These are phyloP conservation scores for Himalopsyche phryganea DNA, from an alignment of 1,140 invertebrate species.

Conservation along the genomic window DNA sequence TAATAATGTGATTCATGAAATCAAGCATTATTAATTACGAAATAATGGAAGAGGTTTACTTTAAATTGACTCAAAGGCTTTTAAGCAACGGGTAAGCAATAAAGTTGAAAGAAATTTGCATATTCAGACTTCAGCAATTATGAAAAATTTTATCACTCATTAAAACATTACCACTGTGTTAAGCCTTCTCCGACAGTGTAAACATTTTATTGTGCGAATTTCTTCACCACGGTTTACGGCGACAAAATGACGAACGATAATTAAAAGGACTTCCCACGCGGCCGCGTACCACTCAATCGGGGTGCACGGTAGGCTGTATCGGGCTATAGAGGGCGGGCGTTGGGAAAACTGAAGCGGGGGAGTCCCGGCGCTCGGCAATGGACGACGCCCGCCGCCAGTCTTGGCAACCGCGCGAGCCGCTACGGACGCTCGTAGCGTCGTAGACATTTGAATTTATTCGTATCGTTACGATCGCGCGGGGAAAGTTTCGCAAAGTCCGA, in stretches of 20 bases:
- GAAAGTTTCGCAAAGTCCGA: no score
- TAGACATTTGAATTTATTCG: no score
- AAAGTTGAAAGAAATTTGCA: no score
- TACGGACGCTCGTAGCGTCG: conserved; percentile 24
- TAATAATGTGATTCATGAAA: no score
- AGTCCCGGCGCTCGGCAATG: conserved; percentile 13
- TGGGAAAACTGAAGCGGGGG: not conserved
- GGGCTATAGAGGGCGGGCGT: conserved; percentile 2
- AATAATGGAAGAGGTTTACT: no score
- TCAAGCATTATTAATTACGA: no score
- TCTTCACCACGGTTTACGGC: conserved; percentile 3
- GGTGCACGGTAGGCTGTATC: conserved; percentile 7
- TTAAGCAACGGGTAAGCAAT: no score
- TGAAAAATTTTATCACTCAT: no score
- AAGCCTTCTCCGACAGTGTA: not conserved
- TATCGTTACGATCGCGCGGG: no score
- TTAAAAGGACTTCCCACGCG: conserved; percentile 25
- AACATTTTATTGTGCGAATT: conserved; percentile 2
- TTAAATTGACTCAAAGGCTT: no score
- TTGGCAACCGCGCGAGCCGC: conserved; percentile 20
- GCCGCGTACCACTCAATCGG: conserved; percentile 26
- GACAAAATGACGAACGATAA: conserved; percentile 25
- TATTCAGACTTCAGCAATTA: no score
- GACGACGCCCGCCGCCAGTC: conserved; percentile 23
- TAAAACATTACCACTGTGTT: not conserved